phyloP scores from a whole-genome alignment of 2,113 vertebrate genomes.

The Archilochus colubris region DNA sequence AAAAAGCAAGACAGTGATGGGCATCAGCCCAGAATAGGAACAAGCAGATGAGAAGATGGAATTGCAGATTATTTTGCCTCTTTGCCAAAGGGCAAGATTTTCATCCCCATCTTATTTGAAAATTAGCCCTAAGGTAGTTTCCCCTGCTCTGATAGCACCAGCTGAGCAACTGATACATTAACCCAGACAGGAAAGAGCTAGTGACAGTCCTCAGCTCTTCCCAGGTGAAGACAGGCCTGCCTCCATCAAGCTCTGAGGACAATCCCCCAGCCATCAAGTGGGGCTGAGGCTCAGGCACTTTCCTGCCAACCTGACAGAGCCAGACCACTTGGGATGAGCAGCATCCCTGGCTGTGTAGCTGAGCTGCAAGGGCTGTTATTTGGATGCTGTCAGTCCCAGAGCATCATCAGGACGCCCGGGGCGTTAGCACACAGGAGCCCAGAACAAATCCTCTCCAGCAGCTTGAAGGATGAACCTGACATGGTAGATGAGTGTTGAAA shows the following conservation, averaged over 20 bases:
- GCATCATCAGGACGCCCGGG: neutral
- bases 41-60: neutral
- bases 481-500: neutral
- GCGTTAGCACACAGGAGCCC: neutral
- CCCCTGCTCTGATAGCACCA: neutral
- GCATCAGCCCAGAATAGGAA: neutral
- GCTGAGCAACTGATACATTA: neutral
- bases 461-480: neutral
- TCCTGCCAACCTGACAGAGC: neutral
- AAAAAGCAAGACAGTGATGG: neutral
- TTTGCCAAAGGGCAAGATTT: neutral
- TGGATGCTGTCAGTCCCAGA: rapidly evolving
- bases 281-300: neutral
- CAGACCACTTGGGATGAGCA: neutral
- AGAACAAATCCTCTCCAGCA: neutral
- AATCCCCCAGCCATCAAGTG: neutral
- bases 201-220: neutral
- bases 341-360: neutral
- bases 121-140: neutral
- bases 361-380: neutral
- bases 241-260: neutral
- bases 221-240: rapidly evolving
- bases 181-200: neutral
- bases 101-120: neutral
- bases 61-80: neutral